Conservation (phyloP, 1,140 invertebrate genomes). For the Schmidtea mediterranea region DNA sequence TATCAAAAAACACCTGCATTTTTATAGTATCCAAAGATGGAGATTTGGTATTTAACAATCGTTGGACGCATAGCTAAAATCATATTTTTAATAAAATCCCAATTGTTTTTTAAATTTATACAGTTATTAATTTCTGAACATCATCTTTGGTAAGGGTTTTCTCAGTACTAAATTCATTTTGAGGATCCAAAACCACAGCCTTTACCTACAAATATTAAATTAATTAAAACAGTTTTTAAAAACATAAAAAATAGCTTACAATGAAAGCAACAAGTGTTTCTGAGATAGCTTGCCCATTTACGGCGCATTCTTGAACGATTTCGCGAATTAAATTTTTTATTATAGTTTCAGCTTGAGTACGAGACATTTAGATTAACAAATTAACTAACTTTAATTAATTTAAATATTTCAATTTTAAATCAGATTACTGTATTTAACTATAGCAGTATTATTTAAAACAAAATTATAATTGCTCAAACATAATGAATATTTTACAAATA, state of each 20-base stretch:
- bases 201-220: constrained; percentile 18
- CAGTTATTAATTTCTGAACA: constrained; percentile 26
- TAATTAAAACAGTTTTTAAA: background rate
- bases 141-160: constrained; percentile 26
- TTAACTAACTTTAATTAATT: no score
- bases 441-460: no score
- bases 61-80: constrained; percentile 26
- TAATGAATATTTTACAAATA: no score
- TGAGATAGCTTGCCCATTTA: constrained; percentile 25
- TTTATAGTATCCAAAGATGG: constrained; percentile 27
- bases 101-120: no score
- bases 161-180: constrained; percentile 27
- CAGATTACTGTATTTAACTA: no score
- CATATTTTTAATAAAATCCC: no score
- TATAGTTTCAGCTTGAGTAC: no score
- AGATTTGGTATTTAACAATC: constrained; percentile 20
- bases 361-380: no score
- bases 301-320: constrained; percentile 26
- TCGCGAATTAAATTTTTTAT: constrained; percentile 28
- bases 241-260: constrained; percentile 13
- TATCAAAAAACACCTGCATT: constrained; percentile 42
- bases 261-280: constrained; percentile 28
- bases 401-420: no score
- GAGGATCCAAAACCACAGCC: constrained; percentile 26
- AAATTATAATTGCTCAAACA: no score